Evolutionary conservation across 2,888 invertebrate species (phyloP).

Genomic region (Orthonychiurus folsomi): DNA sequence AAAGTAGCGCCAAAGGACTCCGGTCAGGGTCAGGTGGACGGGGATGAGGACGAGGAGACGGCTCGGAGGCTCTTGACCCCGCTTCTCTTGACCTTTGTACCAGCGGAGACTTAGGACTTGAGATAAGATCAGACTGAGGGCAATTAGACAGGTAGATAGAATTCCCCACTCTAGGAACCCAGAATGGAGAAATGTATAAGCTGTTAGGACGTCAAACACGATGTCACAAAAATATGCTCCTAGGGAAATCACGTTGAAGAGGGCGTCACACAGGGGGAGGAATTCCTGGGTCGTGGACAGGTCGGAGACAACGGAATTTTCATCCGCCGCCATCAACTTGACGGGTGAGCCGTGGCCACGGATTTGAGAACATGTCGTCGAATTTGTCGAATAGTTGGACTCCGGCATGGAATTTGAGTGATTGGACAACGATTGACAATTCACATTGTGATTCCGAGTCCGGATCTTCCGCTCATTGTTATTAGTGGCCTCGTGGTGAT

Average conservation of each 20-base stretch:
- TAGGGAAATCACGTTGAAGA: conserved; percentile 81
- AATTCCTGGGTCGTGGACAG: conserved; percentile 59
- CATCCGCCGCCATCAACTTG: too few species aligned
- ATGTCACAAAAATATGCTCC: conserved; percentile 85
- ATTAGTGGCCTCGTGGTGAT: too few species aligned
- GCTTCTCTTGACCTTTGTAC: conserved; percentile 40
- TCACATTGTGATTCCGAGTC: too few species aligned
- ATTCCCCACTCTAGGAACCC: conserved; percentile 25
- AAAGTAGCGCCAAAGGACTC: conserved; percentile 59
- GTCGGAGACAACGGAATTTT: too few species aligned
- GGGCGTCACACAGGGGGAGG: conserved; percentile 79
- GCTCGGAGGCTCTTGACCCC: conserved; percentile 45
- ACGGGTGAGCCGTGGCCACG: too few species aligned
- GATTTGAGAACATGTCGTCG: too few species aligned
- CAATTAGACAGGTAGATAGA: conserved; percentile 30
- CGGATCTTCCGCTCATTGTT: too few species aligned
- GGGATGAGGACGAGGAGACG: conserved; percentile 57
- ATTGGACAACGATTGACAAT: too few species aligned
- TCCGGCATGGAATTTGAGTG: too few species aligned
- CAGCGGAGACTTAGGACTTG: conserved; percentile 42
- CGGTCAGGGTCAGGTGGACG: conserved; percentile 46
- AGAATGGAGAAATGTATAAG: conserved; percentile 66
- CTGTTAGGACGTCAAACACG: conserved; percentile 77
- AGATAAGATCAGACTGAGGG: conserved; percentile 40
- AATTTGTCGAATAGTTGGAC: too few species aligned